These are phyloP conservation scores for Drosophila picticornis DNA, from an alignment of 2,888 invertebrate genomes.

Conservation along the genomic window DNA sequence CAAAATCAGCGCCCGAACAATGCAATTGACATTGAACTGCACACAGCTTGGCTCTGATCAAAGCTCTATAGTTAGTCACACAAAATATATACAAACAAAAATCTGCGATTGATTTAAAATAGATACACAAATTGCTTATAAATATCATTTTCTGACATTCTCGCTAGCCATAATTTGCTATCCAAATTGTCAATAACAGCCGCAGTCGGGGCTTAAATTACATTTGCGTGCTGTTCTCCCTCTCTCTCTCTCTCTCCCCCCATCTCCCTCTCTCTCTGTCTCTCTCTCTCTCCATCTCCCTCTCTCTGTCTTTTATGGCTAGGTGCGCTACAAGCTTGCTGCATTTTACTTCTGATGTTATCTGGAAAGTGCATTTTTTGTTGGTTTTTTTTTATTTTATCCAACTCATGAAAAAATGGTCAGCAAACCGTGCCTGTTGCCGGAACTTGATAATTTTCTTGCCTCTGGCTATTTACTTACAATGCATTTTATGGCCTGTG, in stretches of 20 bases:
- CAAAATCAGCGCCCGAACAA: slow-evolving; percentile 22
- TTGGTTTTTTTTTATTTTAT: not conserved
- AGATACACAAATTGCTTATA: slow-evolving; percentile 29
- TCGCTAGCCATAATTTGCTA: slow-evolving; percentile 34
- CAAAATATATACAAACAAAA: slow-evolving; percentile 1
- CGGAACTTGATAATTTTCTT: slow-evolving; percentile 70
- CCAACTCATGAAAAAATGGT: slow-evolving; percentile 36
- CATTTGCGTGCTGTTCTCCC: slow-evolving; percentile 48
- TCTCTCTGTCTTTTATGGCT: not conserved
- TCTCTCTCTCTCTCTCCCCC: not conserved
- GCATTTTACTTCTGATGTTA: slow-evolving; percentile 37
- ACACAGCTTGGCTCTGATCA: slow-evolving; percentile 24
- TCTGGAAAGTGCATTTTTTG: slow-evolving; percentile 57
- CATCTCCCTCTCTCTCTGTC: not conserved
- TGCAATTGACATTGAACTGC: slow-evolving; percentile 57
- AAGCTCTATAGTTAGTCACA: slow-evolving; percentile 10
- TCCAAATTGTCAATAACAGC: slow-evolving; percentile 42
- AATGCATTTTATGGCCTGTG: slow-evolving; percentile 54
- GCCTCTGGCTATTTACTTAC: slow-evolving; percentile 43
- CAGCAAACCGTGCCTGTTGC: slow-evolving; percentile 52
- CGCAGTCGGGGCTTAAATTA: slow-evolving; percentile 37
- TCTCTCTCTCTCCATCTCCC: too few species aligned
- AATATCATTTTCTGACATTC: slow-evolving; percentile 20
- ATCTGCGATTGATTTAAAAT: slow-evolving; percentile 16
- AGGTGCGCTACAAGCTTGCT: slow-evolving; percentile 8